Evolutionary conservation across 2,797 vertebrate genomes (phyloP), one percentile per base, ranked within the genome.

Genomic region (Manis javanica): DNA sequence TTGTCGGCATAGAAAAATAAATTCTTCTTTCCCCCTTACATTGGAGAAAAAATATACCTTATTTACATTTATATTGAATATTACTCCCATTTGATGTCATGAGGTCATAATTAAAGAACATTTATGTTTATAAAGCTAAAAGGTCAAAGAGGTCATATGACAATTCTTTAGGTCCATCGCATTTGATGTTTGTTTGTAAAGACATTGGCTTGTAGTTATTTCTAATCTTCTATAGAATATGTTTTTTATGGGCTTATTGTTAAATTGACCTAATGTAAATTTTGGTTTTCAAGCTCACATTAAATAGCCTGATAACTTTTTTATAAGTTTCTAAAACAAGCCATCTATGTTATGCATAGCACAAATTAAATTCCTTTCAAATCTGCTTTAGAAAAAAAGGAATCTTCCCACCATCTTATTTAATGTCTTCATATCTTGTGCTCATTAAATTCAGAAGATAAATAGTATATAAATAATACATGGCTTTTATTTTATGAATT

Each of bases 281-380:
- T 94, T 87, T 79, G 29, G 24, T 66, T 86, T 69, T 88, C 39
- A 29, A 78, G 71, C 37, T 74, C 14, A 77, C 18, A 21, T 90
- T 89, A 91, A 94, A 69, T 92, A 84, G 66, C 72, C 14, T 92
- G 57, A 94, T 92, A 90, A 77, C 42, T 46, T 77, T 96, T 90
- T 77, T 92, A 61, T 95, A 96, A 75, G 16, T 93, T 94, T 91
- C 34, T 91, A 75, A 79, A 96, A 81, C 91, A 94, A 95, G 94
- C 64, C 8, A 82, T 94, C 87, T 82, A 46, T 74, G 95, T 97
- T 96, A 88, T 78, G 49, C 29, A 75, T 26, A 87, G 83, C 57
- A 91, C 78, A 96, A 96, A 86, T 97, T 95, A 97, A 95, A 90
- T 83, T 97, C 57, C 72, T 95, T 68, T 96, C 94, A 94, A 96